Conservation (phyloP, 1,140 invertebrate genomes). For the Leptopilina clavipes region DNA sequence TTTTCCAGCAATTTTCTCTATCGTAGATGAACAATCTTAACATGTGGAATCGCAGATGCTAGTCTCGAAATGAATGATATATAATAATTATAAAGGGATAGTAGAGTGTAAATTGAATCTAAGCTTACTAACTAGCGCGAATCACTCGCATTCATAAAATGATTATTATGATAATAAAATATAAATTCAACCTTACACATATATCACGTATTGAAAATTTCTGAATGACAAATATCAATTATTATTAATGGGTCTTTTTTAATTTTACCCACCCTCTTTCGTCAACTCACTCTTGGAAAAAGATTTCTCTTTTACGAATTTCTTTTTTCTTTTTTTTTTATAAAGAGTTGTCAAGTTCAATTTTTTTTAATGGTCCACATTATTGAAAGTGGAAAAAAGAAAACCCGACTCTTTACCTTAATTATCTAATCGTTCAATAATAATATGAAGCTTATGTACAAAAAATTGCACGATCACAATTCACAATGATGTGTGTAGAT, state of each 20-base stretch:
- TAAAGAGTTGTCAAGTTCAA: background rate
- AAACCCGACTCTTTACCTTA: background rate
- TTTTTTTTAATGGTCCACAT: background rate
- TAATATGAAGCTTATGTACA: conserved; percentile 46
- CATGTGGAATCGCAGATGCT: conserved; percentile 18
- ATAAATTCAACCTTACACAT: conserved; percentile 53
- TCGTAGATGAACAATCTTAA: background rate
- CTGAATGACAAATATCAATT: conserved; percentile 10
- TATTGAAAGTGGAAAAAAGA: background rate
- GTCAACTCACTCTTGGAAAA: no score
- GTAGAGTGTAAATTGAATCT: conserved; percentile 17
- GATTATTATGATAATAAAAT: conserved; percentile 54
- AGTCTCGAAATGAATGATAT: conserved; percentile 13
- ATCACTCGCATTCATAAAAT: conserved; percentile 45
- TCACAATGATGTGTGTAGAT: conserved; percentile 55
- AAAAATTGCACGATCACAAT: conserved; percentile 61
- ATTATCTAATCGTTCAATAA: background rate
- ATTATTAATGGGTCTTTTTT: no score
- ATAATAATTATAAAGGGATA: background rate
- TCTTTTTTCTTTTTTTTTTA: background rate
- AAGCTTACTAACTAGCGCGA: conserved; percentile 25
- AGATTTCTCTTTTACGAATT: no score
- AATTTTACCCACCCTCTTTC: no score
- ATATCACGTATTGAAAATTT: conserved; percentile 39
- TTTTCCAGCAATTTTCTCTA: background rate